These are phyloP conservation scores for Heloderma charlesbogerti DNA, from an alignment of 2,113 vertebrate species.

Conservation along the genomic window DNA sequence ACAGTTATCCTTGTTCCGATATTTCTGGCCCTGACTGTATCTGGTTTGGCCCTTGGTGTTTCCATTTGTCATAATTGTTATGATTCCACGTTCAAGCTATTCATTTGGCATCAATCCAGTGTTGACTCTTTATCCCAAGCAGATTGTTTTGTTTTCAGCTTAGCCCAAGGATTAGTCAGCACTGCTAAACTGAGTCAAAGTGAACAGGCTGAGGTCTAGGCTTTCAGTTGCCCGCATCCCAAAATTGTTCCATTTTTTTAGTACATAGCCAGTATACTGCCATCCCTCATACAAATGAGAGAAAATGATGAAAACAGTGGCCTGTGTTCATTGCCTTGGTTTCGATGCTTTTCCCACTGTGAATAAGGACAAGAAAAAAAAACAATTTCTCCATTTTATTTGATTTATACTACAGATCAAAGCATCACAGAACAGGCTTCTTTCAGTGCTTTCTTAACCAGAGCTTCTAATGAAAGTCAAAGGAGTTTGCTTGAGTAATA, in stretches of 20 bases:
- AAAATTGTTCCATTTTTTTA: neutral
- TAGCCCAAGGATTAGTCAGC: neutral
- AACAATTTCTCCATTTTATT: slow-evolving; percentile 22
- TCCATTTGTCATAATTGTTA: neutral
- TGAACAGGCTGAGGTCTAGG: neutral
- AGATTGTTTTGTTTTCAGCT: neutral
- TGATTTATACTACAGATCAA: slow-evolving; percentile 6
- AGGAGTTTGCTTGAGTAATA: neutral
- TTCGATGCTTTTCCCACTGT: neutral
- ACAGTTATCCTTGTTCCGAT: no score
- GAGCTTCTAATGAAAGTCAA: neutral
- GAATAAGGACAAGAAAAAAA: neutral
- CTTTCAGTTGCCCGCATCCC: neutral
- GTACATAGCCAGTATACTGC: neutral
- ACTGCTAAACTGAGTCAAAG: neutral
- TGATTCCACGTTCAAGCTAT: neutral
- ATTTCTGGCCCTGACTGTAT: no score
- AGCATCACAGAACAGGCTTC: neutral
- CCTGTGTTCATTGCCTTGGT: slow-evolving; percentile 6
- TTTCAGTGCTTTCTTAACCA: neutral
- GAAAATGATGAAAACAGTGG: neutral
- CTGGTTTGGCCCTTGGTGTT: neutral
- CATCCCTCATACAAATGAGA: neutral
- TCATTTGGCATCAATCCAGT: neutral
- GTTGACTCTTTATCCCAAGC: neutral